Evolutionary conservation across 2,113 vertebrate genomes (phyloP), one percentile per base, ranked within the genome.

Genomic region (Ictalurus furcatus): DNA sequence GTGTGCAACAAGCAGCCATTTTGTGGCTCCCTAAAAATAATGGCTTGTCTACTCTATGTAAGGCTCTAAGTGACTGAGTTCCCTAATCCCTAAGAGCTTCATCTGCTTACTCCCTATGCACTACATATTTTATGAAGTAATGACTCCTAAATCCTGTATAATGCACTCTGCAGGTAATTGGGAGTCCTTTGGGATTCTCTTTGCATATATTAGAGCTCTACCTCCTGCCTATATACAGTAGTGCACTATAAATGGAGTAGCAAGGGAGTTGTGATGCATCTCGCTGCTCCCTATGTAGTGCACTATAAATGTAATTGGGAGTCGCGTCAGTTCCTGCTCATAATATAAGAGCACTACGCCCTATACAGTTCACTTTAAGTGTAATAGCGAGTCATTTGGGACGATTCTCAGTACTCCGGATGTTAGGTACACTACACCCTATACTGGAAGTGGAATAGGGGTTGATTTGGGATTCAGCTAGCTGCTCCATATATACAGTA

Each of bases 11-110:
- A 56, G 52, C n/a, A 3, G n/a, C 79, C 79, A 81, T 81, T 81
- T 81, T 81, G 79, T 81, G 16, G n/a, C 79, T 81, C 19, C n/a
- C 16, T 58, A 34, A 81, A 56, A 81, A 56, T 34, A 58, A n/a
- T 34, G 28, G 2, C n/a, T 8, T 54, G 19, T 59, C 17, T 81
- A 30, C 48, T 7, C 48, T 82, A 12, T 59, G 7, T 59, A 37
- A 3, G 19, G 28, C 78, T 30, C 48, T 14, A 16, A 78, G 21
- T 78, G 78, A 80, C 30, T 37, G 54, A 23, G 81, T 61, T 37
- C 56, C 9, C 81, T 63, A 25, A 83, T 23, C 11, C 52, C 16
- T 30, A 16, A 54, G 34, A 80, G 30, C 54, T 59, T 58, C n/a
- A 52, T 13, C 73, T 4, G 9, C 11, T n/a, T 67, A 11, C 28